Conservation (phyloP, 2,113 vertebrate species). For the Emydura subglobosa region DNA sequence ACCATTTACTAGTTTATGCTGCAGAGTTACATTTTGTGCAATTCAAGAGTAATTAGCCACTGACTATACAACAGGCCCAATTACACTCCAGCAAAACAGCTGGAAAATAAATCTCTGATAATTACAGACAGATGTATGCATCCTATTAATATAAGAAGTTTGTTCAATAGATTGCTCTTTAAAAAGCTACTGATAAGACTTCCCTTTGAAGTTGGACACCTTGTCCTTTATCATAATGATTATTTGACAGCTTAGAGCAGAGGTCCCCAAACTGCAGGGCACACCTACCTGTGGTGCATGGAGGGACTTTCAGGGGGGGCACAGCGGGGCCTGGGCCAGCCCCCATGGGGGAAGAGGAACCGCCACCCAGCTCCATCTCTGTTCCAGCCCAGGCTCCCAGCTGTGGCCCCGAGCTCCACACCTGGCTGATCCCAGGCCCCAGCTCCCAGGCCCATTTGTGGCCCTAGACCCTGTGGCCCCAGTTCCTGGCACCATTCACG, state of each 20-base stretch:
- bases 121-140: slow-evolving; percentile 54
- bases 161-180: neutral
- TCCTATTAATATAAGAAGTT: slow-evolving; percentile 10
- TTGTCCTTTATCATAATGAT: neutral
- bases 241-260: neutral
- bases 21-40: neutral
- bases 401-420: no score
- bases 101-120: slow-evolving; percentile 46
- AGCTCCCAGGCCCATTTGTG: no score
- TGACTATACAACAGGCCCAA: neutral
- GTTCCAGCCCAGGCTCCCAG: no score
- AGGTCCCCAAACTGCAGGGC: no score
- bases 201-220: neutral
- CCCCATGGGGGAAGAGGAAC: no score
- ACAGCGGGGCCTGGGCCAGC: no score
- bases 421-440: no score
- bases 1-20: slow-evolving; percentile 33
- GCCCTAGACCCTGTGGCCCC: no score
- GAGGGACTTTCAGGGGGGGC: no score
- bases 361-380: no score
- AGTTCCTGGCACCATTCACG: no score
- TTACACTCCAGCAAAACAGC: slow-evolving; percentile 38
- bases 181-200: neutral
- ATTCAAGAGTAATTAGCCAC: accelerated
- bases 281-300: no score